Conservation (phyloP, 2,797 vertebrate genomes). For the Sebastes variabilis region DNA sequence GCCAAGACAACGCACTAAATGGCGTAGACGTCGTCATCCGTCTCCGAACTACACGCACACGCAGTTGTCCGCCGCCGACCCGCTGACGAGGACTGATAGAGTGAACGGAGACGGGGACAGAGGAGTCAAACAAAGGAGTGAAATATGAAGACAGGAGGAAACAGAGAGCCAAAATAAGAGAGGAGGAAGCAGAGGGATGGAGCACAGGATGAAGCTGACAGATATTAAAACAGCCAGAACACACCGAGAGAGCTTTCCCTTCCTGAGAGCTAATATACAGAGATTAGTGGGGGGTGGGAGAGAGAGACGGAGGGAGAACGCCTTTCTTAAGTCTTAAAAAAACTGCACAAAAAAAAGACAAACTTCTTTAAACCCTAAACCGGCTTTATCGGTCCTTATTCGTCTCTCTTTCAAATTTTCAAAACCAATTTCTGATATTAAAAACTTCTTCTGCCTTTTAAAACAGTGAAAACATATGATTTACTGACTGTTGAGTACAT, state of each 20-base stretch:
- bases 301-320: conserved; percentile 10
- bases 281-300: conserved; percentile 80
- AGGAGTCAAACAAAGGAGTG: conserved; percentile 85
- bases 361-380: conserved; percentile 47
- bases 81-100: conserved; percentile 70
- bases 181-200: conserved; percentile 81
- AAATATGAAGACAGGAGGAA: conserved; percentile 85
- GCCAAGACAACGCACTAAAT: conserved; percentile 52
- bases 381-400: conserved; percentile 22
- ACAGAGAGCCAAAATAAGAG: conserved; percentile 79
- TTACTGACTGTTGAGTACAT: conserved; percentile 8
- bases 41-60: conserved; percentile 32
- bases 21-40: conserved; percentile 46
- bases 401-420: conserved; percentile 27
- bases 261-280: conserved; percentile 85
- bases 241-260: conserved; percentile 74
- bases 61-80: conserved; percentile 28
- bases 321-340: conserved; percentile 38
- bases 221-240: conserved; percentile 85
- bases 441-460: conserved; percentile 3
- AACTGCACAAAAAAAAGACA: conserved; percentile 13
- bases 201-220: conserved; percentile 87
- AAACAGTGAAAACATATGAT: conserved; percentile 6
- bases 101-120: conserved; percentile 78
- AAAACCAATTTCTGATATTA: conserved; percentile 26